Evolutionary conservation across 2,113 vertebrate species (phyloP).

Genomic region (Pogonocichla stellata): DNA sequence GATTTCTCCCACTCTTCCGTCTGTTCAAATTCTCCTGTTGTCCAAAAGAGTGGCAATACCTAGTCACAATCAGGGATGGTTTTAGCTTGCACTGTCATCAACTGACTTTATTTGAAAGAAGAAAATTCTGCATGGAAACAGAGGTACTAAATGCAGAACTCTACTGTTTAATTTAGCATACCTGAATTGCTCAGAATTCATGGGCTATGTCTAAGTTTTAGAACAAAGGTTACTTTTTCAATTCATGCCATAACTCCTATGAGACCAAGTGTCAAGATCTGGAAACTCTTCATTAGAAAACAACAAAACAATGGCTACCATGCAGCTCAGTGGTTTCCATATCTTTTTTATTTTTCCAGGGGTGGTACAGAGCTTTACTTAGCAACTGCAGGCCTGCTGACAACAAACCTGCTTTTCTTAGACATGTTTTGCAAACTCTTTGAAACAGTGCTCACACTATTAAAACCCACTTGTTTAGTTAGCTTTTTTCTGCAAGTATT

Average conservation of each 20-base stretch:
- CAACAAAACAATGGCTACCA: not conserved
- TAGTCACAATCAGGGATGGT: not conserved
- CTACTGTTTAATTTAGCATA: not conserved
- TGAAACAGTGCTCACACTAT: not conserved
- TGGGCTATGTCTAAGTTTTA: not conserved
- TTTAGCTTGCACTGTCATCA: slow-evolving; percentile 32
- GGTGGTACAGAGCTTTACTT: not conserved
- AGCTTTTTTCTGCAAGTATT: not conserved
- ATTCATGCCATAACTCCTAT: not conserved
- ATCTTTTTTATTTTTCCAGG: not conserved
- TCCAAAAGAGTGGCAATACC: slow-evolving; percentile 1
- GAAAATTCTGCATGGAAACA: slow-evolving; percentile 34
- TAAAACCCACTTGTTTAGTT: not conserved
- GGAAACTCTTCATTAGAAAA: not conserved
- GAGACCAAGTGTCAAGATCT: not conserved
- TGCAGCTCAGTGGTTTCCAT: not conserved
- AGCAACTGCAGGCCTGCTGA: not conserved
- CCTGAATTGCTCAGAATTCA: not conserved
- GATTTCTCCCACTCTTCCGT: slow-evolving; percentile 51
- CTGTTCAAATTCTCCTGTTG: slow-evolving; percentile 42
- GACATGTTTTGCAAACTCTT: not conserved
- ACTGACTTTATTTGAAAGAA: not conserved
- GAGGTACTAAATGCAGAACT: not conserved
- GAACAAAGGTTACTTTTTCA: not conserved
- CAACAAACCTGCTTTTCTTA: slow-evolving; percentile 40